Evolutionary conservation across 2,797 vertebrate species (phyloP), one percentile per base, ranked within the genome.

Genomic region (Anabacerthia variegaticeps): DNA sequence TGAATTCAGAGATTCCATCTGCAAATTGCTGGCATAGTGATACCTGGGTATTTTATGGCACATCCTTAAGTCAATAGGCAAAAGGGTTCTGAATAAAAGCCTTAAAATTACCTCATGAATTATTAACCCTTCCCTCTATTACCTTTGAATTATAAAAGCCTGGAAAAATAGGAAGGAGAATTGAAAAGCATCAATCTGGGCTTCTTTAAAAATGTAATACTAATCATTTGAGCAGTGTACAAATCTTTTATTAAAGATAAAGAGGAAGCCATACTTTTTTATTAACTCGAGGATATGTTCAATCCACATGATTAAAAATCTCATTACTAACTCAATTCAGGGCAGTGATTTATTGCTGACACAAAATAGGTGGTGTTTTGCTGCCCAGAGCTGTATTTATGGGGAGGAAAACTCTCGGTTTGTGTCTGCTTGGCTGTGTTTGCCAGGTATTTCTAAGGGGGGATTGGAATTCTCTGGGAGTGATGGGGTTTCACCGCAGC

Each of bases 161-260:
- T 41, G 86, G 96, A 95, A 97, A 97, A 98, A 97, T 97, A 93
- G 79, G 91, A 78, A 93, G 86, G 89, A 93, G 96, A 97, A 97
- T 97, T 97, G 96, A 96, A 98, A 97, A 97, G 89, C 97, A 97
- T 98, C 97, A 96, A 97, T 98, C 97, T 97, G 52, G 13, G 77
- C 46, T 96, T 97, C 96, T 97, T 98, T 96, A 96, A 96, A 98
- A 97, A 97, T 97, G 93, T 94, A 97, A 97, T 95, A 89, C 96
- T 93, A 91, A 97, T 98, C 95, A 97, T 97, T 97, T 92, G 91
- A 96, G 91, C 89, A 96, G 95, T 97, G 95, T 98, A 97, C 97
- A 98, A 98, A 98, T 98, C 97, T 98, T 98, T 98, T 98, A 98
- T 98, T 98, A 97, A 97, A 97, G 97, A 97, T 97, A 97, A 98